phyloP scores from a whole-genome alignment of 2,113 vertebrate species.

The Triplophysa rosa region DNA sequence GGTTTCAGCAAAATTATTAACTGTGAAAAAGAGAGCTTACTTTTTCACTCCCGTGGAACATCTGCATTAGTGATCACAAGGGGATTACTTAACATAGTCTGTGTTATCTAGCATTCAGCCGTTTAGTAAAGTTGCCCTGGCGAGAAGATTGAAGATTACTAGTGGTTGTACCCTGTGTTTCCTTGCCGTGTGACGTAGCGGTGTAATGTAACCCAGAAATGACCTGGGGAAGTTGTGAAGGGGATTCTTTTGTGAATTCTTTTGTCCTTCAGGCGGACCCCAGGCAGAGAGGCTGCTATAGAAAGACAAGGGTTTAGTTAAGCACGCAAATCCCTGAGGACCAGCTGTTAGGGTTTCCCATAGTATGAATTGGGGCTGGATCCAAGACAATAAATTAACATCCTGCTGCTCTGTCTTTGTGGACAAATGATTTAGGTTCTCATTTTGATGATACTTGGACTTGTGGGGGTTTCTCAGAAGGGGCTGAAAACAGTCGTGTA shows the following conservation, averaged over 20 bases:
- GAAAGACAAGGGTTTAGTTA: conserved; percentile 62
- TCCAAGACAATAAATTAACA: conserved; percentile 43
- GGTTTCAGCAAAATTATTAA: conserved; percentile 7
- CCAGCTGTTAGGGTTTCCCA: conserved; percentile 56
- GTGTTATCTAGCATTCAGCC: conserved; percentile 42
- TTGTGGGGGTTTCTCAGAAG: conserved; percentile 5
- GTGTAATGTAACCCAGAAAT: conserved; percentile 53
- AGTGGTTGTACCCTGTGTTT: conserved; percentile 46
- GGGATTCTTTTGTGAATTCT: too few species aligned
- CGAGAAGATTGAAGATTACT: conserved; percentile 29
- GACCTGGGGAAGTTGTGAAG: conserved; percentile 55
- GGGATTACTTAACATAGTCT: neutral
- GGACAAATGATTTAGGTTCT: conserved; percentile 56
- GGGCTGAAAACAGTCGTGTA: neutral
- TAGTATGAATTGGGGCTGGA: conserved; percentile 55
- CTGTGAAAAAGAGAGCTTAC: neutral
- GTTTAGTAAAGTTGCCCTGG: conserved; percentile 37
- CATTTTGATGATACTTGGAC: neutral
- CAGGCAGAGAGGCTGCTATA: conserved; percentile 51
- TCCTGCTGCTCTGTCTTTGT: conserved; percentile 58
- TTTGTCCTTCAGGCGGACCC: conserved; percentile 54
- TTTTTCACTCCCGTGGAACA: neutral
- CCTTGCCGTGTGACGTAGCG: conserved; percentile 43
- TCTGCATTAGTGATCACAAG: conserved; percentile 17
- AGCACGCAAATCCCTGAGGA: conserved; percentile 44